These are phyloP conservation scores for Trinectes maculatus DNA, from an alignment of 2,113 vertebrate species.

Conservation along the genomic window DNA sequence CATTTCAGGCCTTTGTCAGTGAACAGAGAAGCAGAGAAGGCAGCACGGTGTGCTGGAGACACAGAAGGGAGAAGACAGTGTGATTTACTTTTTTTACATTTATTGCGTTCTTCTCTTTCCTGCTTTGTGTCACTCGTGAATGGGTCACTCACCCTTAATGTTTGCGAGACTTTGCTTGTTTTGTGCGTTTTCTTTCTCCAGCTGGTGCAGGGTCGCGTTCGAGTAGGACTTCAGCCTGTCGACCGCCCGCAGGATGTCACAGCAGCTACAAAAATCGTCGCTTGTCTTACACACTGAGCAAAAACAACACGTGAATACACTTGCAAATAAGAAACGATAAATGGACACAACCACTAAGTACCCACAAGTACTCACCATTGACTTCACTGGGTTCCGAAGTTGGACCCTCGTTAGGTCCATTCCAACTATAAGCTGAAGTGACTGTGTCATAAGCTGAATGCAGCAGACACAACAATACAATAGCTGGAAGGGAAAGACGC, in stretches of 20 bases:
- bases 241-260: constrained; percentile 64
- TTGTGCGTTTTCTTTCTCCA: no score
- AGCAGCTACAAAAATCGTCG: constrained; percentile 71
- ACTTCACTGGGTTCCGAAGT: rapidly evolving
- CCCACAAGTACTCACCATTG: constrained; percentile 31
- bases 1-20: constrained; percentile 14
- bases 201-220: no score
- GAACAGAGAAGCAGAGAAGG: constrained; percentile 72
- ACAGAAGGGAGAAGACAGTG: background rate
- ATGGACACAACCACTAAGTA: background rate
- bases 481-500: constrained; percentile 37
- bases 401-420: background rate
- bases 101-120: no score
- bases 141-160: constrained; percentile 55
- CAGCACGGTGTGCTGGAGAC: constrained; percentile 68
- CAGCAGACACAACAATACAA: constrained; percentile 59
- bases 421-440: constrained; percentile 4
- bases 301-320: background rate
- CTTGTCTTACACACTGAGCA: constrained; percentile 63
- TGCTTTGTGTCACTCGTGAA: background rate
- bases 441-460: constrained; percentile 6
- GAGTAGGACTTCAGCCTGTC: no score
- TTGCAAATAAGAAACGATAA: background rate
- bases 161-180: constrained; percentile 22
- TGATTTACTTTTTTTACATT: no score